Evolutionary conservation across 2,888 invertebrate species (phyloP).

Genomic region (Coecobrya sp.): DNA sequence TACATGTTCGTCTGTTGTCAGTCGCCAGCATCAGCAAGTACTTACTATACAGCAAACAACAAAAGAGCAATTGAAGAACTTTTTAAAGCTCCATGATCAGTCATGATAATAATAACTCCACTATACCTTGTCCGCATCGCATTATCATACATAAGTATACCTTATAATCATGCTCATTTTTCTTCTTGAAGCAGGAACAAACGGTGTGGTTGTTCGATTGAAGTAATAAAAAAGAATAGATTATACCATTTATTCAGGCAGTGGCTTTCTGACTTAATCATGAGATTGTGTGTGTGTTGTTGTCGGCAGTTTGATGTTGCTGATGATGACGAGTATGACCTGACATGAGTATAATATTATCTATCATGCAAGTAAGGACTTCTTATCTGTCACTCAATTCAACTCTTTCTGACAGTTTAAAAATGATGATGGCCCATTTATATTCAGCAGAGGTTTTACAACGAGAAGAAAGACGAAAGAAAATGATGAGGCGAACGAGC

Average conservation of each 20-base stretch:
- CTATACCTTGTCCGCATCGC: background rate
- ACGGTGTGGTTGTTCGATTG: constrained; percentile 34
- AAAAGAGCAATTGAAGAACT: background rate
- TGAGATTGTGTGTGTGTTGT: constrained; percentile 18
- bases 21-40: background rate
- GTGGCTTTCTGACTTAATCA: constrained; percentile 45
- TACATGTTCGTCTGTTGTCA: constrained; percentile 31
- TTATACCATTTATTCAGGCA: background rate
- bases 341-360: constrained; percentile 52
- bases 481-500: constrained; percentile 63
- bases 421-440: constrained; percentile 75
- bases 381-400: constrained; percentile 81
- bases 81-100: constrained; percentile 38
- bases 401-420: constrained; percentile 74
- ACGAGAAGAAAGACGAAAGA: constrained; percentile 32
- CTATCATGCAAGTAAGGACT: constrained; percentile 64
- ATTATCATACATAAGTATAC: background rate
- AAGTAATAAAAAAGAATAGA: constrained; percentile 24
- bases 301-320: constrained; percentile 21
- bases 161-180: constrained; percentile 37
- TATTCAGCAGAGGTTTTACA: constrained; percentile 71
- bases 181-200: constrained; percentile 6
- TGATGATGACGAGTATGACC: constrained; percentile 42
- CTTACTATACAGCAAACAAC: background rate
- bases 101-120: background rate